Conservation (phyloP, 1,140 invertebrate genomes). For the Achatina immaculata region DNA sequence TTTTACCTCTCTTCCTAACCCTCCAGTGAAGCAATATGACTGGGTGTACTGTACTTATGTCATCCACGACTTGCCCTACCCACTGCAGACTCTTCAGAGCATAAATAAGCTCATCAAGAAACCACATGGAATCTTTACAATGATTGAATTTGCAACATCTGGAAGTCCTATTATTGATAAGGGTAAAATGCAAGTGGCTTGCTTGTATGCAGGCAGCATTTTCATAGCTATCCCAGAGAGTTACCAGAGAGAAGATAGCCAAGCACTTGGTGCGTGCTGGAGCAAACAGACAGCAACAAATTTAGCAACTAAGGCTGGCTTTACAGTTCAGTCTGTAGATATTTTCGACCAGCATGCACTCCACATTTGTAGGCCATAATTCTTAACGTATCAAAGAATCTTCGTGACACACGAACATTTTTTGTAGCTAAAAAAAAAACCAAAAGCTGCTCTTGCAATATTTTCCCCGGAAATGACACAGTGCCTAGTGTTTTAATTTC, state of each 20-base stretch:
- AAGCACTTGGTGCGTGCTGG: conserved; percentile 17
- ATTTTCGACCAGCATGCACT: too few relatives aligned
- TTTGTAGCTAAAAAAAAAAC: too few relatives aligned
- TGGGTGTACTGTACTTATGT: conserved; percentile 23
- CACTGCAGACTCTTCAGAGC: conserved; percentile 5
- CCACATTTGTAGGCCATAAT: background rate
- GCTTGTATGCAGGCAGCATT: background rate
- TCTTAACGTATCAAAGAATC: too few relatives aligned
- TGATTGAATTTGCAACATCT: conserved; percentile 15
- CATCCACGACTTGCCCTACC: conserved; percentile 32
- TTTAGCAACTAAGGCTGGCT: background rate
- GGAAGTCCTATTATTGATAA: conserved; percentile 8
- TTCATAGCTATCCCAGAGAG: conserved; percentile 34
- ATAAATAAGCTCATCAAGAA: background rate
- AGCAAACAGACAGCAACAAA: background rate
- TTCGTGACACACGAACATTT: too few relatives aligned
- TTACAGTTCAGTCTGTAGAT: background rate
- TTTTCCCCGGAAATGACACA: too few relatives aligned
- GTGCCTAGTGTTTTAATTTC: too few relatives aligned
- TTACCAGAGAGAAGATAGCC: conserved; percentile 13
- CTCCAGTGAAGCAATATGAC: conserved; percentile 26
- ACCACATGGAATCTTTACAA: conserved; percentile 1
- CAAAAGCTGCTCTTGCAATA: too few relatives aligned
- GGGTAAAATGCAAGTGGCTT: conserved; percentile 1
- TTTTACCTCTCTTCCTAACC: conserved; percentile 5